These are phyloP conservation scores for Gila robusta DNA, from an alignment of 2,797 vertebrate species.

Conservation along the genomic window DNA sequence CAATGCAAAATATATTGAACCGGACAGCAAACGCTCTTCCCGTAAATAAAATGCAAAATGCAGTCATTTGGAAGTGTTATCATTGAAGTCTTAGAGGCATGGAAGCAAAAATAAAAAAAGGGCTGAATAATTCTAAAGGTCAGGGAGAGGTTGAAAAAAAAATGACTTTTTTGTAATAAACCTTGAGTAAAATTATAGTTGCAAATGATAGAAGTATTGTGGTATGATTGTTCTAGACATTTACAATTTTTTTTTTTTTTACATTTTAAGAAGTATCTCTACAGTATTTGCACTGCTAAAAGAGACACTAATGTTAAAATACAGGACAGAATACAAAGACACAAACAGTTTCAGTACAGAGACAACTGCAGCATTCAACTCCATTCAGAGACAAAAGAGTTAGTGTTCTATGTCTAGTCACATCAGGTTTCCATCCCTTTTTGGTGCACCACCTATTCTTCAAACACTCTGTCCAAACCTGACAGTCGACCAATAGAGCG, in stretches of 20 bases:
- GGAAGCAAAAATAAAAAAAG: too few species aligned
- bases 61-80: background rate
- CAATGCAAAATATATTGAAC: background rate
- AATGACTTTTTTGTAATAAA: slow-evolving; percentile 1
- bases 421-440: slow-evolving; percentile 52
- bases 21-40: background rate
- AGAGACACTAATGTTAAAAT: background rate
- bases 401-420: slow-evolving; percentile 45
- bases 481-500: slow-evolving; percentile 44
- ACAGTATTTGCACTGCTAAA: background rate
- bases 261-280: too few species aligned
- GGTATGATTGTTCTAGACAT: background rate
- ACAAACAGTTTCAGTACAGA: background rate
- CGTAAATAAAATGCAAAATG: background rate
- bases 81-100: background rate
- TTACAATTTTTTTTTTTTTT: background rate
- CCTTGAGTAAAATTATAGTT: background rate
- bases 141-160: background rate
- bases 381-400: slow-evolving; percentile 45
- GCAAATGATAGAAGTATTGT: background rate
- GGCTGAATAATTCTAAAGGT: background rate
- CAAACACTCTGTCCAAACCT: slow-evolving; percentile 19
- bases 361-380: slow-evolving; percentile 30
- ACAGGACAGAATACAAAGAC: background rate
- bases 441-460: slow-evolving; percentile 49